phyloP scores from a whole-genome alignment of 2,888 invertebrate genomes.

The Watsonalla binaria region DNA sequence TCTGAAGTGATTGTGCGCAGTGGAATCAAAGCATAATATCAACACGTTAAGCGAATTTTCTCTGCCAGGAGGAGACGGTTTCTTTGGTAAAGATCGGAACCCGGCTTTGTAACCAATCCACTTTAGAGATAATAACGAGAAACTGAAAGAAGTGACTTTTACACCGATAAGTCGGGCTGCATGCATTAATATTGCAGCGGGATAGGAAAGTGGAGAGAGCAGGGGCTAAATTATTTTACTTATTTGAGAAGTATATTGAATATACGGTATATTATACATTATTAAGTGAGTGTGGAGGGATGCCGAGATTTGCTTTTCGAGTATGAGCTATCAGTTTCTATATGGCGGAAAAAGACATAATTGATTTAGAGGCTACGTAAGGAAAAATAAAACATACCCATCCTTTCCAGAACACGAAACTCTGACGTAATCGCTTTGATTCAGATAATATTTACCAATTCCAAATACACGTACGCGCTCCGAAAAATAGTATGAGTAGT shows the following conservation, averaged over 20 bases:
- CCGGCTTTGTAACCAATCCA: conserved; percentile 27
- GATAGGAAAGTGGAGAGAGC: too few relatives aligned
- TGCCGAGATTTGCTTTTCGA: too few relatives aligned
- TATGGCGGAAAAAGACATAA: too few relatives aligned
- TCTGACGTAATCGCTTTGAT: conserved; percentile 83
- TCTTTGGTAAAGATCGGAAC: conserved; percentile 18
- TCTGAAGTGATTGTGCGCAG: conserved; percentile 88
- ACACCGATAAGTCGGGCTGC: too few relatives aligned
- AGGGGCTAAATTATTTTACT: too few relatives aligned
- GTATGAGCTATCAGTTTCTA: too few relatives aligned
- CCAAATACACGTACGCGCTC: conserved; percentile 50
- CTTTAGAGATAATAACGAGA: conserved; percentile 16
- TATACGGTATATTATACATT: too few relatives aligned
- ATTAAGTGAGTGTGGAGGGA: too few relatives aligned
- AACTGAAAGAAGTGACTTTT: conserved; percentile 11
- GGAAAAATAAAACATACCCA: background rate
- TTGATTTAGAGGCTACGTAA: too few relatives aligned
- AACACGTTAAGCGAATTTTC: conserved; percentile 3
- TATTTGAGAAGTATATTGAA: too few relatives aligned
- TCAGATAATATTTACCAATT: conserved; percentile 79
- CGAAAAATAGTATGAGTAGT: conserved; percentile 18
- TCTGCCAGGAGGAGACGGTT: conserved; percentile 7
- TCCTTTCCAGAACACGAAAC: conserved; percentile 75
- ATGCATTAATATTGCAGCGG: too few relatives aligned
- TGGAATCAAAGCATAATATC: conserved; percentile 85